Conservation (phyloP, 2,888 invertebrate genomes). For the Hyppa rectilinea region DNA sequence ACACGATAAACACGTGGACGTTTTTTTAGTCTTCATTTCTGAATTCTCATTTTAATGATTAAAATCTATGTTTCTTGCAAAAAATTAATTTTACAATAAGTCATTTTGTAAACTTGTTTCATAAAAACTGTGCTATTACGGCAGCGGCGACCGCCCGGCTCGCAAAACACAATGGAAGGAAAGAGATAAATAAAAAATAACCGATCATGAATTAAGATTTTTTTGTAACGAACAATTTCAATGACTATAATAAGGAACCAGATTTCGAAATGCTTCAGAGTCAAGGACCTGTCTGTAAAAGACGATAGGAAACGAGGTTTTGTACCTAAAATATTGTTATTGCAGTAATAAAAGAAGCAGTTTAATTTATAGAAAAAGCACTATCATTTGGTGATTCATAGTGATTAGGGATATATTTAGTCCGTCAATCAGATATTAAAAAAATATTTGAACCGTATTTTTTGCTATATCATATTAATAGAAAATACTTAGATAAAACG, state of each 20-base stretch:
- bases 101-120: slow-evolving; percentile 22
- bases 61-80: slow-evolving; percentile 31
- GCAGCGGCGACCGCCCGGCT: slow-evolving; percentile 12
- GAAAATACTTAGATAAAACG: too few species aligned
- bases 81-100: slow-evolving; percentile 25
- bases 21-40: slow-evolving; percentile 29
- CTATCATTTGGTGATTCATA: background rate
- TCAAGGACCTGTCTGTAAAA: background rate
- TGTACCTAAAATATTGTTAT: background rate
- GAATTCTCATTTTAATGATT: slow-evolving; percentile 33
- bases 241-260: background rate
- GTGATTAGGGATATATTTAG: too few species aligned
- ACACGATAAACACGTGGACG: background rate
- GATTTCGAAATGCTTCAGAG: background rate
- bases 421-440: too few species aligned
- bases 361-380: background rate
- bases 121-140: slow-evolving; percentile 27
- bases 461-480: too few species aligned
- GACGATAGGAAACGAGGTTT: background rate
- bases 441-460: too few species aligned
- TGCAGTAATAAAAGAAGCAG: background rate
- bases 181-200: slow-evolving; percentile 10
- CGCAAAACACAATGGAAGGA: slow-evolving; percentile 19
- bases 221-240: background rate
- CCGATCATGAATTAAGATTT: background rate